These are phyloP conservation scores for Melanotaenia duboulayi DNA, from an alignment of 2,113 vertebrate genomes.

Conservation along the genomic window DNA sequence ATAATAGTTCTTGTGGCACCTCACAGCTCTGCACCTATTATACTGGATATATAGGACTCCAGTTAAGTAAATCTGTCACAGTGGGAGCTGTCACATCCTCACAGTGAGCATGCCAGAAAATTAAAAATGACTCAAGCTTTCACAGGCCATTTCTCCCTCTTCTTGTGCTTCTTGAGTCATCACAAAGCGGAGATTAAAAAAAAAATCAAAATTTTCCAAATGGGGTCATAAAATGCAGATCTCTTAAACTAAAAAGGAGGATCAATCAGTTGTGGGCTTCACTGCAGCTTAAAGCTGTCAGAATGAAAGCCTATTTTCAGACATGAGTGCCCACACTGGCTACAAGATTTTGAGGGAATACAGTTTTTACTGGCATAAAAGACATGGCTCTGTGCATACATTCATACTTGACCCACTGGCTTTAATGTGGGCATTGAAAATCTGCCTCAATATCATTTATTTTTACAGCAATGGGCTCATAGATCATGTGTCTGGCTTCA, in stretches of 20 bases:
- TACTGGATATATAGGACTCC: slow-evolving; percentile 54
- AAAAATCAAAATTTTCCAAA: slow-evolving; percentile 71
- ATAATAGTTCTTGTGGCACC: slow-evolving; percentile 27
- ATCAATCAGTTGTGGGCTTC: slow-evolving; percentile 64
- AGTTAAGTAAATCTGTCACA: slow-evolving; percentile 59
- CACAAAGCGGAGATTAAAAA: slow-evolving; percentile 53
- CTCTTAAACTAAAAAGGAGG: slow-evolving; percentile 57
- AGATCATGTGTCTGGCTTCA: slow-evolving; percentile 20
- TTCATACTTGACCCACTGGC: slow-evolving; percentile 19
- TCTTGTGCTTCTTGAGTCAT: slow-evolving; percentile 22
- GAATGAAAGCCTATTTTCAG: slow-evolving; percentile 70
- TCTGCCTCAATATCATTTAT: slow-evolving; percentile 44
- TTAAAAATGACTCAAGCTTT: slow-evolving; percentile 62
- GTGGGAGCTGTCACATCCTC: slow-evolving; percentile 61
- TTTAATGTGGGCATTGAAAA: slow-evolving; percentile 50
- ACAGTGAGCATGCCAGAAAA: slow-evolving; percentile 49
- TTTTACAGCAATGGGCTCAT: slow-evolving; percentile 36
- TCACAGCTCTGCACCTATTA: slow-evolving; percentile 24
- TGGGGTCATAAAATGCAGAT: slow-evolving; percentile 58
- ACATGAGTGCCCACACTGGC: slow-evolving; percentile 40
- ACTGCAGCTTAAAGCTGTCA: slow-evolving; percentile 62
- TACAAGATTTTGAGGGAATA: slow-evolving; percentile 36
- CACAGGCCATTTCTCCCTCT: slow-evolving; percentile 57
- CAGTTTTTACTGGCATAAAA: slow-evolving; percentile 48
- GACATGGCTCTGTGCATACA: slow-evolving; percentile 12